Evolutionary conservation across 2,888 invertebrate species (phyloP), one percentile per base, ranked within the genome.

Genomic region (Parelbella ahira): DNA sequence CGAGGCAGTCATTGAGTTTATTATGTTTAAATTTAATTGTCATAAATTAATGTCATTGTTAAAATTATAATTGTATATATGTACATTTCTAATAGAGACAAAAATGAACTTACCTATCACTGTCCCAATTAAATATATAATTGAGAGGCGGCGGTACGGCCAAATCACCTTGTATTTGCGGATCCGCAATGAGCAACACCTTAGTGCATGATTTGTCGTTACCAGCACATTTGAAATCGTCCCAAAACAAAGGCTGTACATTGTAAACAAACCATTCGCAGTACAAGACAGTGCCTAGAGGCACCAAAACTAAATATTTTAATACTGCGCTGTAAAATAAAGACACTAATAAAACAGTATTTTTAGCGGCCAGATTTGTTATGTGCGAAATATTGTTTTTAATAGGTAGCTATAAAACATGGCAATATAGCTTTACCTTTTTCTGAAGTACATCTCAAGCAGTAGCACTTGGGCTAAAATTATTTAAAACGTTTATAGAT

Each of bases 121-220:
- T 93, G 75, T 98, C 98, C 91, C 94, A 96, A 58, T 94, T 90
- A 18, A 93, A 91, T 19, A 97, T 63, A 33, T 89, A 88, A 36
- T 93, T 94, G 19, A 93, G 83, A 29, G 90, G 88, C 37, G 90
- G 87, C 1, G 90, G 79, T 38, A 95, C 96, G 60, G 93, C 91
- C 21, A 89, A 77, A 53, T 94, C 92, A 0, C 98, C 98, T 53
- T 97, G 91, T 46, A 98, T 91, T 78, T 98, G 98, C 8, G 98
- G 97, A 79, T 98, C 98, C 3, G 97, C 96, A 36, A 96, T 92
- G 34, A 94, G 88, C 32, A 94, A 70, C 41, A 94, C 82, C 57
- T 89, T 90, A 2, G 91, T 90, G 53, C 93, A 93, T 41, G 89
- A 84, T 0, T 51, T 36, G 19, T 72, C 72, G n/a, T 63, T 45